Conservation (phyloP, 2,113 vertebrate genomes). For the Varanus komodoensis region DNA sequence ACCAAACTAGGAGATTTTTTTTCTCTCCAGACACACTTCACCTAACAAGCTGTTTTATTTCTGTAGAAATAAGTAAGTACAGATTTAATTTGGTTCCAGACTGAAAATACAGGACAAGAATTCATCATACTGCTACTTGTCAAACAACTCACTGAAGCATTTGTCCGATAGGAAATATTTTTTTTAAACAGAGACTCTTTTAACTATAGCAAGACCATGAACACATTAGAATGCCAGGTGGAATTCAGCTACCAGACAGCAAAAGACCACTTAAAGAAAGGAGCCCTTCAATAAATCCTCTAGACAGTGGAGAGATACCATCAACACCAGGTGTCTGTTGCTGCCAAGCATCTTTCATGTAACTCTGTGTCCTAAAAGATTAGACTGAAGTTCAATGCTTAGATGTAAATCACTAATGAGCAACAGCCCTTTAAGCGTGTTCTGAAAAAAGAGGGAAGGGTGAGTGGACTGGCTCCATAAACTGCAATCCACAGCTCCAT, state of each 20-base stretch:
- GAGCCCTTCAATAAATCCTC: constrained; percentile 28
- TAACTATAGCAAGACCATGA: constrained; percentile 27
- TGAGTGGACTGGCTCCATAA: not conserved
- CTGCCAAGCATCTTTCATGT: constrained; percentile 51
- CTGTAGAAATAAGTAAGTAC: no score
- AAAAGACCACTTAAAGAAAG: accelerated
- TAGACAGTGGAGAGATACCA: constrained; percentile 11
- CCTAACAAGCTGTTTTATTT: constrained; percentile 12
- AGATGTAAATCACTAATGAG: not conserved
- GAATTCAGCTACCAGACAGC: constrained; percentile 36
- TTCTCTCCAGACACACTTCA: not conserved
- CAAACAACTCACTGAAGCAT: constrained; percentile 41
- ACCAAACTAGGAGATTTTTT: not conserved
- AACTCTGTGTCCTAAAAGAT: constrained; percentile 6
- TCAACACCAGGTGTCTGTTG: not conserved
- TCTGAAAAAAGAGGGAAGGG: not conserved
- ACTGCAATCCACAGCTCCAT: not conserved
- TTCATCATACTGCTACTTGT: constrained; percentile 31
- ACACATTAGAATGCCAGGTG: constrained; percentile 16
- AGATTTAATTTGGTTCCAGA: constrained; percentile 5
- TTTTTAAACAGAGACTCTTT: constrained; percentile 36
- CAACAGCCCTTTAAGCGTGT: constrained; percentile 3
- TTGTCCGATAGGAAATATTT: constrained; percentile 23
- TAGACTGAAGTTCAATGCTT: not conserved
- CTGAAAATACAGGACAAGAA: constrained; percentile 31